Percentiles rank a stretch among this genome's conserved stretches.
phyloP scores from a whole-genome alignment of 2,113 vertebrate species.

The Hippocampus abdominalis region DNA sequence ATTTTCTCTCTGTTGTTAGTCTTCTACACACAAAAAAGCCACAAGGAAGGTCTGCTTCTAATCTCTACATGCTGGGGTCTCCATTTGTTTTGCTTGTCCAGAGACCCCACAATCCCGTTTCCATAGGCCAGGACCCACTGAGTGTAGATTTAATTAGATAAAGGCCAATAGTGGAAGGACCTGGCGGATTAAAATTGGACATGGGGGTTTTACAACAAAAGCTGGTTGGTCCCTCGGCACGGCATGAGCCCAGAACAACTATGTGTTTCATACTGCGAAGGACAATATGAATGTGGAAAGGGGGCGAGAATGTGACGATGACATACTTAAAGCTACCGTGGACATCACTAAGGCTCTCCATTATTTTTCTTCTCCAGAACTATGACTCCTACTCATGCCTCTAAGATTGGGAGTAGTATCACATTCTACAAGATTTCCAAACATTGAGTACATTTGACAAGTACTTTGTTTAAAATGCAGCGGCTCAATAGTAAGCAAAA shows the following conservation, averaged over 20 bases:
- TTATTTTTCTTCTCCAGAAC: constrained; percentile 20
- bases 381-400: constrained; percentile 29
- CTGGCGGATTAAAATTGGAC: constrained; percentile 72
- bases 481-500: not conserved
- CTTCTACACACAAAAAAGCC: constrained; percentile 55
- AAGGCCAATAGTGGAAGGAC: constrained; percentile 64
- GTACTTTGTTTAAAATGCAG: not conserved
- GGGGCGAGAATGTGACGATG: constrained; percentile 44
- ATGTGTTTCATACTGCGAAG: constrained; percentile 55
- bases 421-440: not conserved
- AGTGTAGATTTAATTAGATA: constrained; percentile 75
- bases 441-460: not conserved
- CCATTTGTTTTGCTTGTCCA: constrained; percentile 75
- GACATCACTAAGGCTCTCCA: constrained; percentile 40
- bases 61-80: constrained; percentile 70
- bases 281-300: constrained; percentile 54
- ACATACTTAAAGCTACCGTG: constrained; percentile 56
- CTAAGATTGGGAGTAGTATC: constrained; percentile 6
- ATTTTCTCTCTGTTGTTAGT: constrained; percentile 17
- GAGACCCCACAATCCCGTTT: constrained; percentile 64
- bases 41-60: constrained; percentile 73
- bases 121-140: constrained; percentile 65
- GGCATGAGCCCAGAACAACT: constrained; percentile 46
- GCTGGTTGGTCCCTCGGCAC: constrained; percentile 54
- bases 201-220: constrained; percentile 57